Conservation (phyloP, 2,888 invertebrate genomes). For the Limnephilus marmoratus region DNA sequence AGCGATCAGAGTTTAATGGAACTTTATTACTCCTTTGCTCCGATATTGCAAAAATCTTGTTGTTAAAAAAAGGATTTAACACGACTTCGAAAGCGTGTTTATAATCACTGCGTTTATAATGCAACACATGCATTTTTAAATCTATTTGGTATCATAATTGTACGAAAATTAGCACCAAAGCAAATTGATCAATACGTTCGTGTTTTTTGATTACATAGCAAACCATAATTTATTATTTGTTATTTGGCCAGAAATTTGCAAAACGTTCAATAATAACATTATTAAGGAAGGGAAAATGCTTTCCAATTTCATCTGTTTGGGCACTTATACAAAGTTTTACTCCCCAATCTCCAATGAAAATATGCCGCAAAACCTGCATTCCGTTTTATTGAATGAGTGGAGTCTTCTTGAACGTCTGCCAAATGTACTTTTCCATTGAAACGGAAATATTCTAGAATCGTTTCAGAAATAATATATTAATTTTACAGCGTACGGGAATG, state of each 20-base stretch:
- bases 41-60: no score
- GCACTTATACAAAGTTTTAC: neutral
- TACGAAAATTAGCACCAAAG: neutral
- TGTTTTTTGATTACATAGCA: neutral
- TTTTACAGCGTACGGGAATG: neutral
- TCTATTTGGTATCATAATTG: no score
- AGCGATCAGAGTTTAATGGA: no score
- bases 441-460: constrained; percentile 4
- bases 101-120: no score
- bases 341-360: neutral
- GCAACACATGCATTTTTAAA: no score
- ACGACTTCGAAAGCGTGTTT: no score
- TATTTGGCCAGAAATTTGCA: neutral
- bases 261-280: neutral
- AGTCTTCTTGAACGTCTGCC: neutral
- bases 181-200: neutral
- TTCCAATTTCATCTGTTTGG: neutral
- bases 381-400: neutral
- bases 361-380: neutral
- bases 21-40: no score
- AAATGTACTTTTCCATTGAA: neutral
- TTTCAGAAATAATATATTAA: neutral
- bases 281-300: neutral
- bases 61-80: no score
- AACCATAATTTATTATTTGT: neutral